A percentile compares a stretch with the other conserved stretches of the same genome.
These are phyloP conservation scores for Dendrolimus pini DNA, from an alignment of 2,888 invertebrate genomes.

Conservation along the genomic window DNA sequence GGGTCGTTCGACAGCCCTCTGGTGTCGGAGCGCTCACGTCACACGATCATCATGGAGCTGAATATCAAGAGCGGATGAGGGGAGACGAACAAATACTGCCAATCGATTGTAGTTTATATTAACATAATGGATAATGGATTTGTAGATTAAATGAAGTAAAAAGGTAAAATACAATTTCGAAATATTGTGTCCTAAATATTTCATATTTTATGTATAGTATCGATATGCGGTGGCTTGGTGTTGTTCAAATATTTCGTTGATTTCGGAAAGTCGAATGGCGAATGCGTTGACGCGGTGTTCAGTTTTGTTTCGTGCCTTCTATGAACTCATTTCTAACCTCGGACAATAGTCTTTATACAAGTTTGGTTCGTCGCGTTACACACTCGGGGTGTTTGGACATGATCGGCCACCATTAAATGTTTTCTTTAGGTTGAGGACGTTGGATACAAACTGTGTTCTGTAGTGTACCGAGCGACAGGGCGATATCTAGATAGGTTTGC, in stretches of 20 bases:
- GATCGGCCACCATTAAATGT: slow-evolving; percentile 46
- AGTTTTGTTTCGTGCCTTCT: slow-evolving; percentile 26
- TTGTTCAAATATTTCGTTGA: slow-evolving; percentile 24
- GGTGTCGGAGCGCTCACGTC: slow-evolving; percentile 10
- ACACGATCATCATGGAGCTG: slow-evolving; percentile 36
- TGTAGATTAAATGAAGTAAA: slow-evolving; percentile 45
- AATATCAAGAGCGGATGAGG: slow-evolving; percentile 53
- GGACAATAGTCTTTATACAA: slow-evolving; percentile 14
- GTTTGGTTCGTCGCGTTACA: slow-evolving; percentile 10
- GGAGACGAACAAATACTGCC: slow-evolving; percentile 65
- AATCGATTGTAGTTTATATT: slow-evolving; percentile 71
- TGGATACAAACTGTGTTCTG: slow-evolving; percentile 74
- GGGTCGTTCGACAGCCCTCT: slow-evolving; percentile 7
- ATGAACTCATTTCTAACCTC: slow-evolving; percentile 10
- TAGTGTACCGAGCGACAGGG: slow-evolving; percentile 69
- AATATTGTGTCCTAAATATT: slow-evolving; percentile 68
- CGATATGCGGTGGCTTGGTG: slow-evolving; percentile 40
- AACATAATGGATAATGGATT: slow-evolving; percentile 56
- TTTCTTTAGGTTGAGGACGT: slow-evolving; percentile 55
- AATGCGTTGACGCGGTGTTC: slow-evolving; percentile 10
- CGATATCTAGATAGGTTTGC: slow-evolving; percentile 65
- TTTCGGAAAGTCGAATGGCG: slow-evolving; percentile 8
- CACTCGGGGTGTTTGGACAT: slow-evolving; percentile 23
- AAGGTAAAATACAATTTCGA: slow-evolving; percentile 41
- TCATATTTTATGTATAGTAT: slow-evolving; percentile 70